These are phyloP conservation scores for Phainopepla nitens DNA, from an alignment of 2,113 vertebrate genomes.

Conservation along the genomic window DNA sequence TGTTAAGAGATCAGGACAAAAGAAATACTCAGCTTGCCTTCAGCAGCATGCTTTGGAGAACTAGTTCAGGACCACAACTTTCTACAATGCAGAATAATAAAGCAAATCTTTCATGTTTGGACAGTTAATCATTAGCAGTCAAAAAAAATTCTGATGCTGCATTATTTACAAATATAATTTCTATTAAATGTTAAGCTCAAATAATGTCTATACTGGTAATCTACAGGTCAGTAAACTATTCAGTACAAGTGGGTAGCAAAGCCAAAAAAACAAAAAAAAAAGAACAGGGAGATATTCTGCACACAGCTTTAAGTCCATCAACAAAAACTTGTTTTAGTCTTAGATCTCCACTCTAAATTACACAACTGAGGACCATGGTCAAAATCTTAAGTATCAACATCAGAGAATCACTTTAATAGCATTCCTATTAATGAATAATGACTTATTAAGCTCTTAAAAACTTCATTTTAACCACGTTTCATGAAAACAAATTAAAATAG, in stretches of 20 bases:
- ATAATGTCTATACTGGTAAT: neutral
- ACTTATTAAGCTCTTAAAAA: neutral
- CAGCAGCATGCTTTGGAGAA: neutral
- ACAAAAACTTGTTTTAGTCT: neutral
- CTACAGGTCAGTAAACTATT: neutral
- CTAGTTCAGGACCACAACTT: neutral
- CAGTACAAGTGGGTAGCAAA: neutral
- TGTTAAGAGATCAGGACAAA: neutral
- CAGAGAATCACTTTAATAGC: neutral
- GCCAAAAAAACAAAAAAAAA: neutral
- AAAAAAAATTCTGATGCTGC: neutral
- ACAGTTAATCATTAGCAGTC: neutral
- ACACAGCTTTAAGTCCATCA: neutral
- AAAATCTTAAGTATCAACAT: neutral
- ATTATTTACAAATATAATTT: neutral
- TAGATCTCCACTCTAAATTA: neutral
- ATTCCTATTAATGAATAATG: neutral
- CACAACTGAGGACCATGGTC: neutral
- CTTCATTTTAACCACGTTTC: neutral
- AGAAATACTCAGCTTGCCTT: neutral
- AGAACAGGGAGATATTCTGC: neutral
- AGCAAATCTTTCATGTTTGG: neutral
- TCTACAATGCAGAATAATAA: neutral
- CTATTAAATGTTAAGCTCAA: neutral
- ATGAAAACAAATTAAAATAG: neutral